Base-by-base conservation (phyloP, 1,140 invertebrate species). In the Acromyrmex heyeri region DNA sequence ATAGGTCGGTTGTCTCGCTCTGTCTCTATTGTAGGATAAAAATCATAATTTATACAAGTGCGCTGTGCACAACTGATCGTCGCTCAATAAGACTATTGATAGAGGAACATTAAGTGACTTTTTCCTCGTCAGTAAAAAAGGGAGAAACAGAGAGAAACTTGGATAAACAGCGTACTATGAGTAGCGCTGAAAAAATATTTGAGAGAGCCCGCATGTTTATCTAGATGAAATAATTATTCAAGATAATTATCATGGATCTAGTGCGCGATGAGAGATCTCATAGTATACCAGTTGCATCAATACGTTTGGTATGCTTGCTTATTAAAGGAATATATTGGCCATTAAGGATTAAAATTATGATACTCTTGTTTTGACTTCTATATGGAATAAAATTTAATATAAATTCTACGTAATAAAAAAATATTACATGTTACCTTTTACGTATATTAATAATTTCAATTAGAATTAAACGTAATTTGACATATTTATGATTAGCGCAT, bases 11-110 rank as follows among this genome's bases (percentile, higher is more conserved):
- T 67, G 30, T 79, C n/a, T 67, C 27, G 44, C 7, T 81, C 48
- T 55, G 2, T 72, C 34, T 53, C 12, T 77, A 44, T 27, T n/a
- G 21, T 7, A 65, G n/a, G n/a, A 81, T 30, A 61, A 38, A 73
- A 61, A 18, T 75, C 30, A 24, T 73, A 83, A 83, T 83, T 83
- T 83, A 64, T 83, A 83, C 79, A 75, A 83, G 55, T 83, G 69
- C 55, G 30, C n/a, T 34, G 8, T 53, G 53, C n/a, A 48, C 30
- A 12, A 24, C 14, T 34, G 62, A 53, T 53, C 30, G 30, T 30
- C 38, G 55, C 7, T 83, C 10, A 83, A 73, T 82, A 82, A 81
- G 5, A 10, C 79, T 48, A 61, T 82, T 83, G 69, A 59, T 44
- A 34, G 24, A 61, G 69, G 73, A 53, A 55, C n/a, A 14, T 70